Evolutionary conservation across 2,797 vertebrate species (phyloP), one percentile per base, ranked within the genome.

Genomic region (Megalops cyprinoides): DNA sequence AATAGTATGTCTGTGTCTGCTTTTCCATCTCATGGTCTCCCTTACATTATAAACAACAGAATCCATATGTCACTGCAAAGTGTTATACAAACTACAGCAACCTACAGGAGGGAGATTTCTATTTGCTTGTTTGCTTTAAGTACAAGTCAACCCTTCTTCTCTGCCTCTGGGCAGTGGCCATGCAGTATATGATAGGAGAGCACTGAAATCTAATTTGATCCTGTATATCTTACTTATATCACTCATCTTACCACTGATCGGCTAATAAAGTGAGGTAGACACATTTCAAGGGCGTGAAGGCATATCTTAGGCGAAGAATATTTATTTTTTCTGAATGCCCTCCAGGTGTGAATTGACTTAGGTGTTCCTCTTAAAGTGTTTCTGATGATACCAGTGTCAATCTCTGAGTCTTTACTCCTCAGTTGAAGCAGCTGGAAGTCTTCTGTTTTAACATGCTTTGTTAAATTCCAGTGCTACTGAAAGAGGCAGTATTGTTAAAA

Each of bases 251-350:
- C 37, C 65, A 69, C n/a, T 69, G 15, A 69, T 69, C 20, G 23
- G 65, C 18, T 69, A 69, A n/a, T 46, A 74, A n/a, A 49, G 71
- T 28, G 71, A 74, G 5, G 23, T 20, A 74, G 39, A 74, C 23
- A 28, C n/a, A 48, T 74, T 46, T n/a, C 5, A 28, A 3, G 44
- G 71, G 0, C 48, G 25, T 12, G 10, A 14, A 48, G 71, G 71
- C 25, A 74, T 49, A 46, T 46, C 9, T 46, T 23, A 18, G 46
- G 3, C 23, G 44, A 9, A 10, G 8, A 73, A 77, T 88, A 81
- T 84, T 83, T 86, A 76, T 73, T 10, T 85, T 86, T 81, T 80
- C 55, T 55, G 77, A 89, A 89, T 78, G 83, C 77, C 83, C 83
- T 79, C 25, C 80, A 89, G 88, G 37, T 44, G 62, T 28, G 42